Base-by-base conservation (phyloP, 2,113 vertebrate genomes). In the Calonectris borealis region DNA sequence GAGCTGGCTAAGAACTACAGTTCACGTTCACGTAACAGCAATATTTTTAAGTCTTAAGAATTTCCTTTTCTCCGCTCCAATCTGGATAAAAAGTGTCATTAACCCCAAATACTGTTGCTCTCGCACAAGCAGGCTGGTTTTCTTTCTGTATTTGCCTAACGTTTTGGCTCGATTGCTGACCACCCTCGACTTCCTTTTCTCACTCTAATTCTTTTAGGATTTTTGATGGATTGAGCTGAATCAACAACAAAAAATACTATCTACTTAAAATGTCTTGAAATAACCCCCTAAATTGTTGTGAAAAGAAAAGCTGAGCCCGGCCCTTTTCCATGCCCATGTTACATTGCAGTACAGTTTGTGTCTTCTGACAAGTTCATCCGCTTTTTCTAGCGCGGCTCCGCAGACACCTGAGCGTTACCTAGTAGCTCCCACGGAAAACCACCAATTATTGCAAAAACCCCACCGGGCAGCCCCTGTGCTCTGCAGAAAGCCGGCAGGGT, bases 341-440 rank as follows among this genome's bases (percentile, higher is more conserved):
- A 31, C n/a, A 46, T 0, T 76, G 36, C 32, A 22, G 14, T n/a
- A 9, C 1, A 68, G 61, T 40, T 64, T 38, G 51, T 60, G 32
- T 34, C 51, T 92, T 76, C 57, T 68, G 61, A 75, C 38, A 42
- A 34, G n/a, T 24, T 36, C 49, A 34, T 27, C 31, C 5, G 14
- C 0, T 0, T 52, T 83, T 51, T 32, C 32, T 27, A 26, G 40
- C 1, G 26, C 0, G 2, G 26, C 36, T 70, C 49, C 1, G 0
- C n/a, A 60, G 79, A 94, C 80, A 51, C 6, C 34, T 14, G 13
- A 44, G 25, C 20, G 5, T 51, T 69, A 38, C 13, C 14, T 8
- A 18, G 46, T 4, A 32, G 61, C 8, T 42, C 38, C 62, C 34
- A 26, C 10, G 44, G 51, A 65, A 92, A 78, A 7, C 7, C 34